Evolutionary conservation across 64 coral and sea anemone genomes (phyloP).

Genomic region (Hydrozoanthus tunicans): DNA sequence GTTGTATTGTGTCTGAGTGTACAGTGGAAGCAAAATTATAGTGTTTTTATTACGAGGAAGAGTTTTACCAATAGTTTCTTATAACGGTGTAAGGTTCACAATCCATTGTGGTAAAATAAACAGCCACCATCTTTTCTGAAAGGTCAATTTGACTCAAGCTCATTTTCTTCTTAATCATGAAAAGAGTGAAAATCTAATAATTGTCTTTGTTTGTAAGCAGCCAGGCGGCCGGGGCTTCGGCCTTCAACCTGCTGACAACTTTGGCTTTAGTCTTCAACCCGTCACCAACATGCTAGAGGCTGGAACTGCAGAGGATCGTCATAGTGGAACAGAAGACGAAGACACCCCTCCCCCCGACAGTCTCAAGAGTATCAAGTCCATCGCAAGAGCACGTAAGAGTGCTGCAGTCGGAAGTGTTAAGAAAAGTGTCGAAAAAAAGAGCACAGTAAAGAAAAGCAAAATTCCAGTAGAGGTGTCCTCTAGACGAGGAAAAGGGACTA

Average conservation of each 20-base stretch:
- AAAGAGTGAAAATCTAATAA: not conserved
- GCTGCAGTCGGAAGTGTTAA: slow-evolving; percentile 44
- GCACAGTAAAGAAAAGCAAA: slow-evolving; percentile 54
- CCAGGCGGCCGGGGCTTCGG: slow-evolving; percentile 42
- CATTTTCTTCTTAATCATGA: too few relatives aligned
- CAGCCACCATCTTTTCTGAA: too few relatives aligned
- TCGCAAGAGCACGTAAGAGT: slow-evolving; percentile 56
- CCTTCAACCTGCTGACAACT: slow-evolving; percentile 43
- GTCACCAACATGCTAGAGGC: slow-evolving; percentile 59
- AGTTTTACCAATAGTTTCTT: too few relatives aligned
- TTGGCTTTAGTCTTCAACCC: slow-evolving; percentile 79
- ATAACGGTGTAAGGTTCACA: too few relatives aligned
- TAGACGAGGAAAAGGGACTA: not conserved
- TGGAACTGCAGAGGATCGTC: not conserved
- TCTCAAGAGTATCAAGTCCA: slow-evolving; percentile 87
- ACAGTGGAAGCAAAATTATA: too few relatives aligned
- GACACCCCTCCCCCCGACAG: slow-evolving; percentile 92
- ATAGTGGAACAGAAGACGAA: slow-evolving; percentile 63
- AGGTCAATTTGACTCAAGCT: too few relatives aligned
- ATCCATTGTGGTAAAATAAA: too few relatives aligned
- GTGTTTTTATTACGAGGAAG: too few relatives aligned
- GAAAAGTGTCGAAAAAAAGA: slow-evolving; percentile 22
- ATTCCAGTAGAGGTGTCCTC: slow-evolving; percentile 41
- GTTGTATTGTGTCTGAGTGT: too few relatives aligned
- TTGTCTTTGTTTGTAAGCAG: not conserved